phyloP scores from a whole-genome alignment of 1,140 invertebrate genomes.

The Luehdorfia chinensis region DNA sequence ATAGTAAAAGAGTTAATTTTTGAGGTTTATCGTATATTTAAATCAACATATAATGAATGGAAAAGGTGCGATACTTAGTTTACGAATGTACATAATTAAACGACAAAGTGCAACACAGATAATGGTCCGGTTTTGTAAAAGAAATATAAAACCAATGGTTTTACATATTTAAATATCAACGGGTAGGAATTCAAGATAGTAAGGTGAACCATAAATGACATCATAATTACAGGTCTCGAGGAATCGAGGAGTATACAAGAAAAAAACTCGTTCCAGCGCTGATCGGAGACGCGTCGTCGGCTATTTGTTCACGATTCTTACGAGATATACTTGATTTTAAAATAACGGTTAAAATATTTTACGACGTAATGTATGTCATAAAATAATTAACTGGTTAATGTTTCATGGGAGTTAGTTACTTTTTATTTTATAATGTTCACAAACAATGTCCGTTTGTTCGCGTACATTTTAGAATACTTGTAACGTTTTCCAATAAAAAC shows the following conservation, averaged over 20 bases:
- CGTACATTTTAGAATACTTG: too few species aligned
- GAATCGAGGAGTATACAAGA: not conserved
- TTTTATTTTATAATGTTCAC: too few species aligned
- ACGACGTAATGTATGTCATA: too few species aligned
- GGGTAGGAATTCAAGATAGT: not conserved
- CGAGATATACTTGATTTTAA: too few species aligned
- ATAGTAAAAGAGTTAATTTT: too few species aligned
- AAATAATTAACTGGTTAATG: too few species aligned
- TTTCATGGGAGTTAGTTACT: too few species aligned
- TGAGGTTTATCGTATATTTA: too few species aligned
- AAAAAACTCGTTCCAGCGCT: not conserved
- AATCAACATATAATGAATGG: slow-evolving; percentile 8
- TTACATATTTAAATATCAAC: not conserved
- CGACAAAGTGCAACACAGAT: slow-evolving; percentile 3
- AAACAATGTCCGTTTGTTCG: too few species aligned
- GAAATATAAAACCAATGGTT: not conserved
- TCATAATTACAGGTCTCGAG: not conserved
- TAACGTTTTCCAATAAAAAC: too few species aligned
- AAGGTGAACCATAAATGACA: slow-evolving; percentile 2
- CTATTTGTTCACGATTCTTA: not conserved
- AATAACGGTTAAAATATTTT: too few species aligned
- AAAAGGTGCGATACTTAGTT: not conserved
- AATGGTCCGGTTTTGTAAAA: slow-evolving; percentile 2
- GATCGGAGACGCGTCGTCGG: not conserved
- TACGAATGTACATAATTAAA: slow-evolving; percentile 2